Conservation (phyloP, 1,140 invertebrate species). For the Samia ricini region DNA sequence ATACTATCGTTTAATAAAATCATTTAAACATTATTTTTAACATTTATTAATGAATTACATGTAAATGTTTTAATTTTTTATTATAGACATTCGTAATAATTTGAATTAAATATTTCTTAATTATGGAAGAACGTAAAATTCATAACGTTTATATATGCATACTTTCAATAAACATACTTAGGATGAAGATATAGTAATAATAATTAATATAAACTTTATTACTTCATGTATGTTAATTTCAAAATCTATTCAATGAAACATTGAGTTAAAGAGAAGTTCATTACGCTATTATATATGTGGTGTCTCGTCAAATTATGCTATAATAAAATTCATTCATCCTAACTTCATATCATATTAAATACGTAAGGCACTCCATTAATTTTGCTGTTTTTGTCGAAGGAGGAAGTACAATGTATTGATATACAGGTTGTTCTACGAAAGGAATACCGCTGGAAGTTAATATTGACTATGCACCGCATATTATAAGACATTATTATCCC, state of each 20-base stretch:
- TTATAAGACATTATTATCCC: slow-evolving; percentile 19
- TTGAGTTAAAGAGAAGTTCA: slow-evolving; percentile 62
- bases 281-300: slow-evolving; percentile 70
- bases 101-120: slow-evolving; percentile 12
- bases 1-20: neutral
- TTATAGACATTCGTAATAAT: neutral
- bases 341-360: slow-evolving; percentile 74
- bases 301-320: slow-evolving; percentile 75
- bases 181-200: neutral
- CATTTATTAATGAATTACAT: neutral
- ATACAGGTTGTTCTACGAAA: slow-evolving; percentile 49
- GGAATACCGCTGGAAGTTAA: slow-evolving; percentile 69
- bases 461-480: slow-evolving; percentile 34
- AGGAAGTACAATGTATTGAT: slow-evolving; percentile 60
- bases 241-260: slow-evolving; percentile 69
- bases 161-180: neutral
- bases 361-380: slow-evolving; percentile 76
- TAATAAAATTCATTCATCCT: slow-evolving; percentile 73
- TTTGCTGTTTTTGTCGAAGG: slow-evolving; percentile 71
- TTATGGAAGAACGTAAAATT: slow-evolving; percentile 17
- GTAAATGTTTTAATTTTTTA: neutral
- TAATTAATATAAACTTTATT: slow-evolving; percentile 10
- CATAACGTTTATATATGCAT: neutral
- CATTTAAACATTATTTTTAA: neutral
- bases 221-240: slow-evolving; percentile 65